phyloP scores from a whole-genome alignment of 2,888 invertebrate genomes.

The Eristalis tenax region DNA sequence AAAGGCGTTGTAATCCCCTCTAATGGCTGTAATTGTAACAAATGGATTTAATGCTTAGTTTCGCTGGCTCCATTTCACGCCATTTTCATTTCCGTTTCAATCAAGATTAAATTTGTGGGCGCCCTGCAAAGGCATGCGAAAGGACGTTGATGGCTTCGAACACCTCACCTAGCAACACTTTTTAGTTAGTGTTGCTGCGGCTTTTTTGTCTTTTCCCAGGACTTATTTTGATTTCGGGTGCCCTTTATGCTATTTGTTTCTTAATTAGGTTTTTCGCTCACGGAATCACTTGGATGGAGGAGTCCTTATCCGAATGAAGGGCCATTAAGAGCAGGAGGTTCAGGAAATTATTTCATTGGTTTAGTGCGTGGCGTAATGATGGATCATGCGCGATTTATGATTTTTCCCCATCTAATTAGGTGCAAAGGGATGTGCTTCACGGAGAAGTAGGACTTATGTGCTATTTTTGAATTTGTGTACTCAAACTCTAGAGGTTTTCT shows the following conservation, averaged over 20 bases:
- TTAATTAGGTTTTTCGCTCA: slow-evolving; percentile 48
- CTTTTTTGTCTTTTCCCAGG: neutral
- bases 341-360: slow-evolving; percentile 26
- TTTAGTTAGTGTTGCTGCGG: neutral
- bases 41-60: slow-evolving; percentile 64
- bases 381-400: neutral
- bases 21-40: slow-evolving; percentile 65
- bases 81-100: slow-evolving; percentile 64
- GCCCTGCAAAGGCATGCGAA: slow-evolving; percentile 6
- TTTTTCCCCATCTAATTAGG: slow-evolving; percentile 1
- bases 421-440: neutral
- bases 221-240: slow-evolving; percentile 1
- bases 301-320: slow-evolving; percentile 13
- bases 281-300: slow-evolving; percentile 24
- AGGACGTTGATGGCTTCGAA: slow-evolving; percentile 16
- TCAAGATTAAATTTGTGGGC: slow-evolving; percentile 47
- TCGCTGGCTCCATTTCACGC: slow-evolving; percentile 63
- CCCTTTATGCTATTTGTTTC: slow-evolving; percentile 45
- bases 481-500: too few relatives aligned
- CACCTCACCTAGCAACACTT: slow-evolving; percentile 16
- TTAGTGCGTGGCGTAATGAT: slow-evolving; percentile 17
- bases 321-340: slow-evolving; percentile 4
- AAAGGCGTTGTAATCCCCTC: slow-evolving; percentile 54
- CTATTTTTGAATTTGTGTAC: too few relatives aligned
- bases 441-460: neutral